Base-by-base conservation (phyloP, 2,113 vertebrate species). In the Phrynosoma platyrhinos region DNA sequence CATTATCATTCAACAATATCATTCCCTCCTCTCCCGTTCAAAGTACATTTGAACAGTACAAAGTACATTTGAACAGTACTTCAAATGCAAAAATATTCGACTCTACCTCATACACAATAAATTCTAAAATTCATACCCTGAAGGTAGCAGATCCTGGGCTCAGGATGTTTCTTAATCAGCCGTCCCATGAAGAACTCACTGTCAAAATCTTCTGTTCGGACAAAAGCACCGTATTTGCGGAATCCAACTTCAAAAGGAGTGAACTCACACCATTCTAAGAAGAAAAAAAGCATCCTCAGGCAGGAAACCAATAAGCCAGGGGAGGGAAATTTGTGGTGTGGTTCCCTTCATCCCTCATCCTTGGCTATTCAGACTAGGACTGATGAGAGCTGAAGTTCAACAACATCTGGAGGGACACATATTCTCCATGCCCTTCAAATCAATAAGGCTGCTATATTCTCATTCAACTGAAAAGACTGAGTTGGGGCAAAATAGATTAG, bases 171-270 rank as follows among this genome's bases (percentile, higher is more conserved):
- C 71, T 78, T 92, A 36, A 97, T 3, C 1, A 97, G 92, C 0
- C 92, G 90, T 14, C 96, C 96, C 96, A 97, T 97, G 91, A 96
- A 96, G 91, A 97, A 97, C 72, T 97, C 95, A 0, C 96, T 97
- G 88, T 95, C 94, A 30, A 97, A 97, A 82, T 97, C 89, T 84
- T 96, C 94, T 47, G 96, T 94, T 83, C 87, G 87, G 71, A 96
- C 82, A 90, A 96, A 97, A 83, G 94, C 96, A 87, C 96, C 96
- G 0, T 97, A 97, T 90, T 96, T 97, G 55, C 82, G 94, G 88
- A 97, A 95, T 71, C 96, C 96, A 81, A 96, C 92, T 88, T 97
- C 96, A 90, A 96, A 93, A 2, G 96, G 96, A 74, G 96, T 97
- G 91, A 96, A 97, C 78, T 97, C 96, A 0, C 95, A 96, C 96